phyloP scores from a whole-genome alignment of 2,113 vertebrate genomes.

The Percina caprodes region DNA sequence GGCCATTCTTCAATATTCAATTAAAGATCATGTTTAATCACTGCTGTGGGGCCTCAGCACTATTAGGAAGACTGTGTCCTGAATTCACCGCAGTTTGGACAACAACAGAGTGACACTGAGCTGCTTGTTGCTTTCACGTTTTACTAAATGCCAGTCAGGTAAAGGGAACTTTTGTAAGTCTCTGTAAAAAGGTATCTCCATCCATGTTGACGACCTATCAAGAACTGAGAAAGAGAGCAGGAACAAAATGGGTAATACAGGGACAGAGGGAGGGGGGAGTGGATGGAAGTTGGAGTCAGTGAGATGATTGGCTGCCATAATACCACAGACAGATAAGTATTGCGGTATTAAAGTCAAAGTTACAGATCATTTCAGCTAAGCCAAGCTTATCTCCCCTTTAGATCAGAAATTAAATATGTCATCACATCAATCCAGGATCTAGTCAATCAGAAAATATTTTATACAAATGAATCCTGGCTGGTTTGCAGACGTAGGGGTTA shows the following conservation, averaged over 20 bases:
- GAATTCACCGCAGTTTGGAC: slow-evolving; percentile 37
- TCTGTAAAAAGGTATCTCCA: slow-evolving; percentile 39
- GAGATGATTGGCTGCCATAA: slow-evolving; percentile 70
- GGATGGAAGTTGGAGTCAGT: slow-evolving; percentile 21
- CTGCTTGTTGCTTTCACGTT: slow-evolving; percentile 29
- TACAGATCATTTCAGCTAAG: slow-evolving; percentile 74
- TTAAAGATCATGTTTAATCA: slow-evolving; percentile 83
- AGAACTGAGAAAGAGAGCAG: slow-evolving; percentile 2
- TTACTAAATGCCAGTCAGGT: slow-evolving; percentile 48
- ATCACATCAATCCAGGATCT: slow-evolving; percentile 69
- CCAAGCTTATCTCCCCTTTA: slow-evolving; percentile 69
- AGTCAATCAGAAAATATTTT: slow-evolving; percentile 73
- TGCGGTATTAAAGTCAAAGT: slow-evolving; percentile 79
- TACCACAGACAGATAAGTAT: slow-evolving; percentile 64
- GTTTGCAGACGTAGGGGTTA: slow-evolving; percentile 41
- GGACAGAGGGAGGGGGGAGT: slow-evolving; percentile 4
- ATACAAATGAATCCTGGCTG: slow-evolving; percentile 63
- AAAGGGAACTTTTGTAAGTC: slow-evolving; percentile 3
- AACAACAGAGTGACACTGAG: slow-evolving; percentile 7
- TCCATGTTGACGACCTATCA: slow-evolving; percentile 56
- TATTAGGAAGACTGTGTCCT: slow-evolving; percentile 39
- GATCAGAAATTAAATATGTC: slow-evolving; percentile 78
- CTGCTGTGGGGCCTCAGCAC: slow-evolving; percentile 26
- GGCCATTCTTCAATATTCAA: slow-evolving; percentile 77
- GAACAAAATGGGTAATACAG: slow-evolving; percentile 7